Conservation (phyloP, 2,113 vertebrate genomes). For the Mystacornis crossleyi region DNA sequence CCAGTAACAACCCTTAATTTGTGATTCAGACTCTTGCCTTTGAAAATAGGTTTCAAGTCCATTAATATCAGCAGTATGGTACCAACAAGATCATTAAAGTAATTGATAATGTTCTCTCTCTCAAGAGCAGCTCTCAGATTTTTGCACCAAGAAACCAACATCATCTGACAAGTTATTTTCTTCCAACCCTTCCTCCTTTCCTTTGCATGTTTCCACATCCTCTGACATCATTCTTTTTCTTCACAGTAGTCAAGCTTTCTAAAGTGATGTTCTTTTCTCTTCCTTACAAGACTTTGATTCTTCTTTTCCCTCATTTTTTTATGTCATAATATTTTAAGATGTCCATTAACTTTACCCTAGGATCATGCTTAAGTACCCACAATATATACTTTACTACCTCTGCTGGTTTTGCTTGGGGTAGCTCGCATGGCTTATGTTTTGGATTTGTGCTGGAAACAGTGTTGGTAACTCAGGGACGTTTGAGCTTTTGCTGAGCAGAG, state of each 20-base stretch:
- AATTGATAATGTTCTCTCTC: background rate
- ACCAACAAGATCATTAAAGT: constrained; percentile 25
- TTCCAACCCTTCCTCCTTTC: background rate
- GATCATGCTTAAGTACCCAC: background rate
- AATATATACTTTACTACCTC: background rate
- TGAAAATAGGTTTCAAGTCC: constrained; percentile 28
- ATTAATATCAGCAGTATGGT: background rate
- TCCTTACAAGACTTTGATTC: background rate
- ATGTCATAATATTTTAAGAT: background rate
- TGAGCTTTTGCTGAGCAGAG: background rate
- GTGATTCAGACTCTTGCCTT: constrained; percentile 14
- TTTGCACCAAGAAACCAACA: background rate
- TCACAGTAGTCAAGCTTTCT: background rate
- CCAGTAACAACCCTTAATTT: constrained; percentile 29
- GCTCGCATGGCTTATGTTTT: background rate
- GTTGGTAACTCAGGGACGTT: background rate
- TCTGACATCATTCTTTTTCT: background rate
- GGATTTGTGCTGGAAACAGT: background rate
- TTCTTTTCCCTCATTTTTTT: background rate
- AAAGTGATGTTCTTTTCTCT: background rate
- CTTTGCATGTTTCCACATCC: background rate
- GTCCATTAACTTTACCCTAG: background rate
- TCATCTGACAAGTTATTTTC: background rate
- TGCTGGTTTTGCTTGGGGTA: background rate
- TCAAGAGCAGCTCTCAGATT: background rate